Percentiles rank a stretch among this genome's conserved stretches.
phyloP scores from a whole-genome alignment of 2,888 invertebrate genomes.

The Chymomyza amoena region DNA sequence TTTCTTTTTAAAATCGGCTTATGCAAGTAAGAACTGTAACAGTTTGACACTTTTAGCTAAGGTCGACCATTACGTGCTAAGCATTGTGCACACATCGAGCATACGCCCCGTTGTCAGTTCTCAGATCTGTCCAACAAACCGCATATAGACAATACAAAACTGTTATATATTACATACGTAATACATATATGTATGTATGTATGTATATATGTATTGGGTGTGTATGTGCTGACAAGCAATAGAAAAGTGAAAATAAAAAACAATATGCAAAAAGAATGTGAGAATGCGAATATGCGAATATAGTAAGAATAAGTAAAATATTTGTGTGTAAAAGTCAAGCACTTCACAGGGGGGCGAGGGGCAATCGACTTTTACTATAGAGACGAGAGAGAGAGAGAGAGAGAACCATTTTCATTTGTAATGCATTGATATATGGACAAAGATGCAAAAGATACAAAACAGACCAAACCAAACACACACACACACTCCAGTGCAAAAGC shows the following conservation, averaged over 20 bases:
- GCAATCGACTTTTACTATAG: background rate
- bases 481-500: background rate
- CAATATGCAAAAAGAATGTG: conserved; percentile 15
- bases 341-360: background rate
- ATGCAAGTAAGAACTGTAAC: conserved; percentile 57
- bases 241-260: background rate
- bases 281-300: background rate
- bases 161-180: background rate
- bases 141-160: conserved; percentile 19
- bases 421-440: background rate
- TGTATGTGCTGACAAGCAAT: background rate
- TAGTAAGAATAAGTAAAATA: conserved; percentile 47
- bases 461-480: background rate
- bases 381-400: no score
- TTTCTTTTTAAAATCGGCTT: background rate
- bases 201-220: conserved; percentile 6
- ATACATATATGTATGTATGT: conserved; percentile 10
- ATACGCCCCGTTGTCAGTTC: conserved; percentile 52
- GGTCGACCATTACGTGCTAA: background rate
- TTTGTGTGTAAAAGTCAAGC: background rate
- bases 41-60: conserved; percentile 54
- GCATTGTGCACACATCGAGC: conserved; percentile 47
- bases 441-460: background rate
- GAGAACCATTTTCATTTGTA: background rate
- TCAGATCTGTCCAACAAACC: background rate